phyloP scores from a whole-genome alignment of 2,888 invertebrate species.

The Erynnis tages region DNA sequence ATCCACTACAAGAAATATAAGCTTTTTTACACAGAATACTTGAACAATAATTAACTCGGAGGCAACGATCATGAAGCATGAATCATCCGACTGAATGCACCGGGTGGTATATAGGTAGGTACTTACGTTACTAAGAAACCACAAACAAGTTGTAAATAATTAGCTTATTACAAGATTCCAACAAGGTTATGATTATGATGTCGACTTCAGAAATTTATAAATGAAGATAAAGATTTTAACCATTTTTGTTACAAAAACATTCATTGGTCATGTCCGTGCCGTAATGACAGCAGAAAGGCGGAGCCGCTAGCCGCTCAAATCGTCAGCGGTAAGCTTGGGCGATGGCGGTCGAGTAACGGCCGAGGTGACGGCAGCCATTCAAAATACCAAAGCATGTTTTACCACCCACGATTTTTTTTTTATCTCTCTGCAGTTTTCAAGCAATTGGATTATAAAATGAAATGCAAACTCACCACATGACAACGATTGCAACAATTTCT shows the following conservation, averaged over 20 bases:
- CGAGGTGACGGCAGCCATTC: slow-evolving; percentile 38
- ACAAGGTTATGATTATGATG: slow-evolving; percentile 14
- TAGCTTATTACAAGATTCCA: slow-evolving; percentile 4
- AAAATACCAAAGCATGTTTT: slow-evolving; percentile 22
- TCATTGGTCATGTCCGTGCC: no score
- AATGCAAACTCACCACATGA: slow-evolving; percentile 71
- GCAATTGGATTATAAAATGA: slow-evolving; percentile 13
- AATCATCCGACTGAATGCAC: slow-evolving; percentile 15
- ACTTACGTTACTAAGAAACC: slow-evolving; percentile 24
- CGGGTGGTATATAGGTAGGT: background rate
- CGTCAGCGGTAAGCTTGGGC: slow-evolving; percentile 64
- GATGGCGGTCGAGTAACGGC: slow-evolving; percentile 80
- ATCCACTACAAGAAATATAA: background rate
- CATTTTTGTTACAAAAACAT: slow-evolving; percentile 12
- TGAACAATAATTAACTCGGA: background rate
- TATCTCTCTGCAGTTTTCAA: background rate
- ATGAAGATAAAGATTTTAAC: no score
- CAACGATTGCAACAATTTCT: slow-evolving; percentile 57
- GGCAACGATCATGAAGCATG: slow-evolving; percentile 2
- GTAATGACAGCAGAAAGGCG: slow-evolving; percentile 53
- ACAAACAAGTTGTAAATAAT: slow-evolving; percentile 21
- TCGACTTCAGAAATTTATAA: no score
- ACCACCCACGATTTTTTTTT: slow-evolving; percentile 14
- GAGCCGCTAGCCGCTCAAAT: slow-evolving; percentile 59
- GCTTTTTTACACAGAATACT: background rate